A percentile compares a stretch with the other conserved stretches of the same genome.
Evolutionary conservation across 2,888 invertebrate genomes (phyloP).

Genomic region (Scaptomyza parva): DNA sequence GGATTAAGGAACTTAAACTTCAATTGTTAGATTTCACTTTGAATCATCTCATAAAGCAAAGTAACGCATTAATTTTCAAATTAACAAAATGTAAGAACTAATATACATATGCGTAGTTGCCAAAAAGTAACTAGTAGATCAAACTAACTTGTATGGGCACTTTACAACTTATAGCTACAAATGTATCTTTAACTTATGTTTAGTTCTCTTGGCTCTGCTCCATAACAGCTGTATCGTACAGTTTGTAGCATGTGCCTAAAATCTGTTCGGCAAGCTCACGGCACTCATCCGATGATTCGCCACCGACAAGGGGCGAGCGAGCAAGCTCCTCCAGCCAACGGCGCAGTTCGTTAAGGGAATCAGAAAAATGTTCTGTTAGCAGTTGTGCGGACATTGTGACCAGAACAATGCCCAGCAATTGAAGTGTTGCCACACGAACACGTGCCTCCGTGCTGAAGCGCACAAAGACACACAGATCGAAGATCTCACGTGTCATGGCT

Average conservation of each 20-base stretch:
- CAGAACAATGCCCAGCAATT: constrained; percentile 88
- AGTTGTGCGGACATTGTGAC: constrained; percentile 87
- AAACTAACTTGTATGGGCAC: not conserved
- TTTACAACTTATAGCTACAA: not conserved
- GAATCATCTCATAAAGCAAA: not conserved
- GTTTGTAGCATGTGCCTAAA: constrained; percentile 83
- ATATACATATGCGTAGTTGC: constrained; percentile 2
- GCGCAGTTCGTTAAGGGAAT: constrained; percentile 88
- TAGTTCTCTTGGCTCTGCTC: constrained; percentile 28
- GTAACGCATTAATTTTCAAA: constrained; percentile 10
- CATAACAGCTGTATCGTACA: constrained; percentile 43
- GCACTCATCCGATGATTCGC: constrained; percentile 89
- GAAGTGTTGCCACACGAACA: constrained; percentile 88
- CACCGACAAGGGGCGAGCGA: constrained; percentile 86
- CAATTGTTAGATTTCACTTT: not conserved
- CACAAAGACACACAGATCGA: constrained; percentile 89
- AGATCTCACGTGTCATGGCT: constrained; percentile 89
- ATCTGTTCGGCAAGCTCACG: constrained; percentile 88
- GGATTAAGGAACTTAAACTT: not conserved
- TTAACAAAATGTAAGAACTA: not conserved
- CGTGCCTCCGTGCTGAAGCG: constrained; percentile 89
- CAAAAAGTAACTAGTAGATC: constrained; percentile 1
- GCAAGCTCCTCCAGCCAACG: constrained; percentile 88
- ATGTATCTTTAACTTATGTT: not conserved
- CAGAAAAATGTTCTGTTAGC: constrained; percentile 87